Base-by-base conservation (phyloP, 2,888 invertebrate species). In the Aphidius colemani region DNA sequence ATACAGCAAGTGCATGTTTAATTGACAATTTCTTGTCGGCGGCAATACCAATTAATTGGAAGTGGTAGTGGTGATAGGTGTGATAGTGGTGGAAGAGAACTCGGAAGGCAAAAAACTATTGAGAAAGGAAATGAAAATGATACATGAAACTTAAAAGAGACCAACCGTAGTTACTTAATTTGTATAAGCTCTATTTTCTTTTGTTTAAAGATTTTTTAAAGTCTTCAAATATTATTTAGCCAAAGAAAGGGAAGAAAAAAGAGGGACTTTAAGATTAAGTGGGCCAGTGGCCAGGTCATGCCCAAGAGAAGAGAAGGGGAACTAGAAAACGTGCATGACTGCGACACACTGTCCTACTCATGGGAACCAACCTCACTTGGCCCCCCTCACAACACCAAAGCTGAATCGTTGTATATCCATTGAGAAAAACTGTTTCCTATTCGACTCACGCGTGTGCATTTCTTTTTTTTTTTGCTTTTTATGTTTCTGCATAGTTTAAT, bases 331-430 rank as follows among this genome's bases (percentile, higher is more conserved):
- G 75, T 73, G 74, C 76, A 57, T 77, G 78, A 77, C 78, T 75
- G 73, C 82, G 82, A 81, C 82, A 82, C 79, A 82, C 82, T 82
- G 81, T 82, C 82, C 82, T 82, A 82, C 82, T 81, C 81, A 79
- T 78, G 72, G 74, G 30, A 5, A 30, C 30, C 30, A 5, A 30
- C 5, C 30, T 30, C 30, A 30, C 30, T 30, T 30, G 3, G 30
- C 5, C 13, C 13, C 65, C 69, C 68, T 67, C 70, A 67, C 59
- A 63, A 62, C 68, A 58, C 65, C 61, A 18, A 57, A 53, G 59
- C 63, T 55, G 49, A 48, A 65, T 66, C 65, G 48, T 67, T 72
- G 2, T 5, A 72, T 71, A 70, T 72, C 71, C 74, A 75, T 75
- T 73, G 70, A 77, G 74, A 70, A 77, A 76, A 74, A 60, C 49